Conservation (phyloP, 2,888 invertebrate species). For the Allacma fusca region DNA sequence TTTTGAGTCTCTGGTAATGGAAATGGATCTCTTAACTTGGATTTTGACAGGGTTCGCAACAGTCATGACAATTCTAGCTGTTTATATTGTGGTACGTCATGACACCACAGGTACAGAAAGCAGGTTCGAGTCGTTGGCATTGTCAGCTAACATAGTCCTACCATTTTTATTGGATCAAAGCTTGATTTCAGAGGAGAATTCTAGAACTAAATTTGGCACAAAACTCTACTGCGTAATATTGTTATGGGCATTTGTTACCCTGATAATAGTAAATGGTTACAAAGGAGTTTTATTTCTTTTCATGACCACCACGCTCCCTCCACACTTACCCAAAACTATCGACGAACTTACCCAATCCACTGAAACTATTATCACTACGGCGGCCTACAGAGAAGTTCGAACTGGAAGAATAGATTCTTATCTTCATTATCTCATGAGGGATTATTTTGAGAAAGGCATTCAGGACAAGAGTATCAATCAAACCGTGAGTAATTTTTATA, state of each 20-base stretch:
- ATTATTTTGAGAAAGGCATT: not conserved
- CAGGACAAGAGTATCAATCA: not conserved
- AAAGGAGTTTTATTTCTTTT: constrained; percentile 3
- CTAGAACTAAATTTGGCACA: not conserved
- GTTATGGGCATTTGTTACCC: not conserved
- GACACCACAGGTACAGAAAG: too few relatives aligned
- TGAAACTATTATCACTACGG: not conserved
- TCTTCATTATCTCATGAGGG: not conserved
- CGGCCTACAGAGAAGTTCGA: not conserved
- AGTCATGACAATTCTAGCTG: not conserved
- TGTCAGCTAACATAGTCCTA: not conserved
- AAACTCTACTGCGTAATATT: not conserved
- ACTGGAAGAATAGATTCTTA: not conserved
- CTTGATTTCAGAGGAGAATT: not conserved
- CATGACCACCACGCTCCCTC: not conserved
- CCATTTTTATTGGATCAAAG: not conserved
- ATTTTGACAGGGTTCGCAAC: not conserved
- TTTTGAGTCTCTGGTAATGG: not conserved
- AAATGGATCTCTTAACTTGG: not conserved
- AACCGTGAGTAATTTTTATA: not conserved
- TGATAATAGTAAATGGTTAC: constrained; percentile 5
- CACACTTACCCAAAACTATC: not conserved
- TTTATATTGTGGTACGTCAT: not conserved
- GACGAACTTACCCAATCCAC: not conserved
- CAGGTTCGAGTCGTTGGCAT: not conserved